A percentile compares a stretch with the other conserved stretches of the same genome.
Evolutionary conservation across 2,113 vertebrate species (phyloP).

Genomic region (Hystrix cristata): DNA sequence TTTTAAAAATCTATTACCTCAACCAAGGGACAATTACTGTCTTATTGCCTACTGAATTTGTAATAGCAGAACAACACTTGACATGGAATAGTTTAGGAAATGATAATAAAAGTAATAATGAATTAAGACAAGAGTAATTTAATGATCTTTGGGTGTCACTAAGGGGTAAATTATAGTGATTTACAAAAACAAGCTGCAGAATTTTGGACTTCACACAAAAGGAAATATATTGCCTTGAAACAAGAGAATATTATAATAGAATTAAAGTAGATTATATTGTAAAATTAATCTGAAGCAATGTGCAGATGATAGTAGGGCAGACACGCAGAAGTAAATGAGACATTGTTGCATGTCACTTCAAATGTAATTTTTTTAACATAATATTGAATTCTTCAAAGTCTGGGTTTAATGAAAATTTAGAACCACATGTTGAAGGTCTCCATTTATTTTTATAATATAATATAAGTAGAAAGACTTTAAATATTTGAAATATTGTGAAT

Average conservation of each 20-base stretch:
- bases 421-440: neutral
- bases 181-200: constrained; percentile 30
- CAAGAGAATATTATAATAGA: neutral
- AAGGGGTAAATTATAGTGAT: neutral
- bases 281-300: constrained; percentile 25
- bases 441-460: neutral
- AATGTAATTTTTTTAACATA: neutral
- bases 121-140: neutral
- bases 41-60: neutral
- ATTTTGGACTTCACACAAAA: constrained; percentile 1
- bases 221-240: neutral
- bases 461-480: neutral
- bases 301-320: neutral
- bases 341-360: neutral
- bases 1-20: neutral
- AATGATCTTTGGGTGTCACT: neutral
- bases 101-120: neutral
- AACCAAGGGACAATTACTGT: neutral
- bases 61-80: neutral
- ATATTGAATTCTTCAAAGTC: neutral
- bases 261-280: neutral
- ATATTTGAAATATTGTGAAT: constrained; percentile 7
- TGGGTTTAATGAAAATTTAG: constrained; percentile 19
- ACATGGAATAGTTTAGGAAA: neutral
- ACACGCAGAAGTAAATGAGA: neutral